Base-by-base conservation (phyloP, 1,140 invertebrate genomes). In the Drosophila baimaii region DNA sequence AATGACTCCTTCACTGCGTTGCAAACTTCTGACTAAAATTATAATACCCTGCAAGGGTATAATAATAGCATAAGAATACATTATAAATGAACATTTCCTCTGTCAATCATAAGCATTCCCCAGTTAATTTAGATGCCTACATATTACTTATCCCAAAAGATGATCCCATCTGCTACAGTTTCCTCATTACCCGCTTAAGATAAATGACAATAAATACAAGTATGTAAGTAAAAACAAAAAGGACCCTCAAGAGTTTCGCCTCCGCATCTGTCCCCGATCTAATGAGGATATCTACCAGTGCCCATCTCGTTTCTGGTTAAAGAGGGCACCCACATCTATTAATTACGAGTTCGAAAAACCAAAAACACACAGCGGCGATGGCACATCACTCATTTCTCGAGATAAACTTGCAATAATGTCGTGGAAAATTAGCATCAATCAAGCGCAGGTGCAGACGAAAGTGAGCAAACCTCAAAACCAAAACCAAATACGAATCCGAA, bases 391-490 rank as follows among this genome's bases (percentile, higher is more conserved):
- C 83, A 79, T 54, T 61, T 80, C 44, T 68, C 41, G 55, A 52
- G 79, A 77, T 77, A 35, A 64, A 88, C 71, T 83, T 83, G 84
- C 77, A 86, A 83, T 86, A 86, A 83, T 68, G 76, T 88, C 83
- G 76, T 66, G 39, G 70, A 70, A 86, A 89, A 86, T 86, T 89
- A 86, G 83, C 83, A 86, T 86, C 83, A 86, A 86, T 89, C 83
- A 86, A 77, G 69, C 71, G 84, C 83, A 86, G 83, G 83, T 86
- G 83, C 80, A 88, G 76, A 77, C 66, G 66, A 54, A 63, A 75
- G 63, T 55, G 59, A 65, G 55, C 25, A n/a, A 46, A 19, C 47
- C 37, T 55, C 56, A 69, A 55, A 74, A 44, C 51, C 33, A 23
- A 71, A 55, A 43, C 44, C 68, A 33, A 71, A 8, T 47, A 29